A percentile compares a stretch with the other conserved stretches of the same genome.
Conservation (phyloP, 2,888 invertebrate species). For the Melipona beecheii region DNA sequence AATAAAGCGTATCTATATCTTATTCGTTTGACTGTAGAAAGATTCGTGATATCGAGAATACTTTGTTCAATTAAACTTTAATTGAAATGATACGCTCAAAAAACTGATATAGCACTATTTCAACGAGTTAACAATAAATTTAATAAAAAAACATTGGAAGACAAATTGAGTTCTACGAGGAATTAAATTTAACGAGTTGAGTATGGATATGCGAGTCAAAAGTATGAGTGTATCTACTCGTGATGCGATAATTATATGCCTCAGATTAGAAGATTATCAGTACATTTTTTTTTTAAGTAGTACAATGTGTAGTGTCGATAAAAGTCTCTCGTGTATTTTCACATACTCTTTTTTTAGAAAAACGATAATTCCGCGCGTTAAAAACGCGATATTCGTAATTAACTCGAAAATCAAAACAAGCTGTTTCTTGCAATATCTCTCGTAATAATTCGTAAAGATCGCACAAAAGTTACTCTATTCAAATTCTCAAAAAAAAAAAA, state of each 20-base stretch:
- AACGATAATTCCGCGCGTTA: too few species aligned
- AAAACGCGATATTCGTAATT: too few species aligned
- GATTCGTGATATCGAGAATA: background rate
- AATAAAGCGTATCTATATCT: background rate
- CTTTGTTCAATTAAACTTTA: slow-evolving; percentile 9
- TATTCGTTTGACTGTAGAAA: slow-evolving; percentile 16
- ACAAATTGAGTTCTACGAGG: background rate
- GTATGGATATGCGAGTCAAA: too few species aligned
- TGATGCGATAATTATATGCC: too few species aligned
- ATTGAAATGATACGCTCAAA: background rate
- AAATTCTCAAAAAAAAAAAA: too few species aligned
- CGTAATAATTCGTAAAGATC: background rate
- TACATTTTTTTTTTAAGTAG: too few species aligned
- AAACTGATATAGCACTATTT: background rate
- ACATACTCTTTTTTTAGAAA: too few species aligned
- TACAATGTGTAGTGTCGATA: too few species aligned
- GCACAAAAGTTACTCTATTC: background rate
- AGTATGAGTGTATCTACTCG: too few species aligned
- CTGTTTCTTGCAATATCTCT: background rate
- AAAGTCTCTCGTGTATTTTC: too few species aligned
- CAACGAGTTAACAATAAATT: background rate
- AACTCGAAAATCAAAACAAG: background rate
- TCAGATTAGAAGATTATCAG: too few species aligned
- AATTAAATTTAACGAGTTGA: background rate
- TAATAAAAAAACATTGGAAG: too few species aligned